Conservation (phyloP, 2,888 invertebrate species). For the Stenoptilia bipunctidactyla region DNA sequence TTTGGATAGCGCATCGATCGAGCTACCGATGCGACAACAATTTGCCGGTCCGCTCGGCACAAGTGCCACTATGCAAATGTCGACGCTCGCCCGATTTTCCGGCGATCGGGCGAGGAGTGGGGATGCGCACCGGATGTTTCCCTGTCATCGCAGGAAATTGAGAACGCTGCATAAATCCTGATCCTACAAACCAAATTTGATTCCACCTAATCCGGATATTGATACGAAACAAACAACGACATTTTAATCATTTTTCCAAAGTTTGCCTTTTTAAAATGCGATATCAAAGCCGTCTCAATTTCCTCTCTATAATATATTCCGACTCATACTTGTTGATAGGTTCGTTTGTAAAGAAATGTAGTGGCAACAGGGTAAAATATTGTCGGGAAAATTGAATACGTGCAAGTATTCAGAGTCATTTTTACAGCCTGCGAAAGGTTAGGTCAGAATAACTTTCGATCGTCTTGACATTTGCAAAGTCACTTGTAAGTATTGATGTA, state of each 20-base stretch:
- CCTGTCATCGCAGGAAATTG: conserved; percentile 68
- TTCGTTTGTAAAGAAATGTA: conserved; percentile 30
- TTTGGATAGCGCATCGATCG: conserved; percentile 53
- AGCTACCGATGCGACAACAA: conserved; percentile 62
- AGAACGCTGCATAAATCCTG: conserved; percentile 67
- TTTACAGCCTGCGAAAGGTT: conserved; percentile 22
- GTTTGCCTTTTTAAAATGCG: conserved; percentile 16
- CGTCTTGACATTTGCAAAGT: not conserved
- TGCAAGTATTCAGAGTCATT: conserved; percentile 47
- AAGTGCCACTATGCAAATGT: conserved; percentile 64
- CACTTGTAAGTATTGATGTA: not conserved
- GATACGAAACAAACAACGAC: conserved; percentile 52
- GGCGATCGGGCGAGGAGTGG: conserved; percentile 25
- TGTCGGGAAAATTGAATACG: conserved; percentile 58
- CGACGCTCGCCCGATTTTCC: conserved; percentile 56
- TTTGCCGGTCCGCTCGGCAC: conserved; percentile 62
- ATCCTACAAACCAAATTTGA: conserved; percentile 67
- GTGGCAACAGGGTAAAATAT: conserved; percentile 49
- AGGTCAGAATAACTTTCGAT: not conserved
- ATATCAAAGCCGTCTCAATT: conserved; percentile 24
- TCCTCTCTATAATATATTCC: conserved; percentile 33
- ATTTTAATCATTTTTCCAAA: conserved; percentile 29
- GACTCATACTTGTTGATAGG: conserved; percentile 29
- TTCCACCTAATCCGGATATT: conserved; percentile 68
- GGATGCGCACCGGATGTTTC: conserved; percentile 54